These are phyloP conservation scores for Barbus barbus DNA, from an alignment of 2,113 vertebrate species.

Conservation along the genomic window DNA sequence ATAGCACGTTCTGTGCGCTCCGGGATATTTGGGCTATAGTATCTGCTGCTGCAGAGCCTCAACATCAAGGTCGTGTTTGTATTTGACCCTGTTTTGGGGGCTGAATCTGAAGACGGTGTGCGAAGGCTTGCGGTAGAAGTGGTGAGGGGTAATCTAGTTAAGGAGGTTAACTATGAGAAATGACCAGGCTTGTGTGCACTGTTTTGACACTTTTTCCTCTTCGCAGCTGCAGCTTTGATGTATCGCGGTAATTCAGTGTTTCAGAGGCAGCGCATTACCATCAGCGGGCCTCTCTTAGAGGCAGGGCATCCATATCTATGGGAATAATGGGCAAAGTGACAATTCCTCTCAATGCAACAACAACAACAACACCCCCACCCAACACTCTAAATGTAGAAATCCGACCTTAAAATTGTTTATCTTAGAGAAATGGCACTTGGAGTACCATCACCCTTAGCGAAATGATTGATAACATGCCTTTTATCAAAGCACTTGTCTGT, in stretches of 20 bases:
- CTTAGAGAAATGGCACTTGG: slow-evolving; percentile 49
- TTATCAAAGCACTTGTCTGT: slow-evolving; percentile 49
- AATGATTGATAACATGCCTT: slow-evolving; percentile 66
- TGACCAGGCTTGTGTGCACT: slow-evolving; percentile 65
- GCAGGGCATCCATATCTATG: slow-evolving; percentile 27
- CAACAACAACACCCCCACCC: background rate
- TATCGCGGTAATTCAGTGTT: slow-evolving; percentile 74
- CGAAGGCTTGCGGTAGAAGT: slow-evolving; percentile 34
- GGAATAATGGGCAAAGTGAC: slow-evolving; percentile 43
- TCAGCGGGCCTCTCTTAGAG: slow-evolving; percentile 4
- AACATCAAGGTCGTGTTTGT: slow-evolving; percentile 25
- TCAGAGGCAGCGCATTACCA: slow-evolving; percentile 40
- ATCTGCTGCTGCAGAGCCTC: slow-evolving; percentile 61
- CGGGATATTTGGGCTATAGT: slow-evolving; percentile 36
- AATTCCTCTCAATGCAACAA: slow-evolving; percentile 42
- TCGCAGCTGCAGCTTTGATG: slow-evolving; percentile 69
- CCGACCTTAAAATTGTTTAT: slow-evolving; percentile 55
- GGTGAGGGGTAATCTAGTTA: slow-evolving; percentile 76
- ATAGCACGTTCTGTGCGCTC: background rate
- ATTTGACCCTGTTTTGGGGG: slow-evolving; percentile 51
- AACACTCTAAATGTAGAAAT: slow-evolving; percentile 47
- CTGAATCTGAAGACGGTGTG: slow-evolving; percentile 41
- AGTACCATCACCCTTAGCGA: slow-evolving; percentile 57
- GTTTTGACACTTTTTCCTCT: slow-evolving; percentile 73
- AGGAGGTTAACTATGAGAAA: slow-evolving; percentile 81